Conservation (phyloP, 2,113 vertebrate genomes). For the Tursiops truncatus region DNA sequence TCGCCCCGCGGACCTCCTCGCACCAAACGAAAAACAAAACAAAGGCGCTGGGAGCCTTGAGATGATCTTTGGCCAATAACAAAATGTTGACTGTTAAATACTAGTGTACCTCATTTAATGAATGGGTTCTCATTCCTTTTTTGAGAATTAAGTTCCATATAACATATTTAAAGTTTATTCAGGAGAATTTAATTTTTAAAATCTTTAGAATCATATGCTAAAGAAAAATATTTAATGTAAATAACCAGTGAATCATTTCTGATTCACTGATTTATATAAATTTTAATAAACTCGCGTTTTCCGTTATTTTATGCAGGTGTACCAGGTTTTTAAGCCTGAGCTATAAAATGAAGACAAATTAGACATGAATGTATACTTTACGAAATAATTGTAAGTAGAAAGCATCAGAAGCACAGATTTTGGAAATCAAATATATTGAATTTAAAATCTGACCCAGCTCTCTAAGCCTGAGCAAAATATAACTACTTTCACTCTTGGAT, state of each 20-base stretch:
- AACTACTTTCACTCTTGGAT: background rate
- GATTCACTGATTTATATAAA: background rate
- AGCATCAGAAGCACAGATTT: background rate
- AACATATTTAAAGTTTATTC: background rate
- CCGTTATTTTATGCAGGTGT: background rate
- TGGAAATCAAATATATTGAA: background rate
- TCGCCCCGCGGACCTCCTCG: too few relatives aligned
- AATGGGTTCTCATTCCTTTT: background rate
- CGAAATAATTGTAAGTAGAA: background rate
- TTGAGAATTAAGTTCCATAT: background rate
- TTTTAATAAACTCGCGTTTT: conserved; percentile 24
- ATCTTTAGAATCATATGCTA: background rate
- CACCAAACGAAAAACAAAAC: background rate
- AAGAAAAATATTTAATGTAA: conserved; percentile 8
- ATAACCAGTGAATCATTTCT: conserved; percentile 16
- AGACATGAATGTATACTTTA: background rate
- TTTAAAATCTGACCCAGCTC: background rate
- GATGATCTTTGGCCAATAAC: background rate
- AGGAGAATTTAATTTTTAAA: conserved; percentile 13
- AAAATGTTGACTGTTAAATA: background rate
- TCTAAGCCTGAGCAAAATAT: background rate
- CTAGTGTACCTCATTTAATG: background rate
- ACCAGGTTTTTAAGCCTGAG: background rate
- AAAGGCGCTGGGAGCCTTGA: background rate
- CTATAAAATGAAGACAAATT: conserved; percentile 11